phyloP scores from a whole-genome alignment of 2,113 vertebrate genomes.

The Narcine bancroftii region DNA sequence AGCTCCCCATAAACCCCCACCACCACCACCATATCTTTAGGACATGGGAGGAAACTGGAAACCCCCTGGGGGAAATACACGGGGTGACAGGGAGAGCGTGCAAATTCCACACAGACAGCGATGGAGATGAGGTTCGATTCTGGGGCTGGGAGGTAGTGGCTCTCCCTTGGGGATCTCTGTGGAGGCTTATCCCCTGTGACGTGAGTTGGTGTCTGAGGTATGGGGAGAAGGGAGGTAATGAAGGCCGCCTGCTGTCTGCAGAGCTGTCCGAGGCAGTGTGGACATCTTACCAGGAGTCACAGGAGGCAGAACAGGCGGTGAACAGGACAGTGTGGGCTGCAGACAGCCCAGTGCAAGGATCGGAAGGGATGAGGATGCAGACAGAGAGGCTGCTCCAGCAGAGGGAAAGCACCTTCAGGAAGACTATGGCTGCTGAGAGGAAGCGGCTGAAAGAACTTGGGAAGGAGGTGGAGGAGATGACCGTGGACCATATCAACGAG shows the following conservation, averaged over 20 bases:
- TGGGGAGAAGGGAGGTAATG: no score
- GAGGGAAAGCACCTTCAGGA: slow-evolving; percentile 46
- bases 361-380: slow-evolving; percentile 38
- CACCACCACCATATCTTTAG: no score
- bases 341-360: slow-evolving; percentile 49
- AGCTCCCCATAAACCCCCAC: no score
- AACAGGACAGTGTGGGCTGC: slow-evolving; percentile 48
- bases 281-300: slow-evolving; percentile 52
- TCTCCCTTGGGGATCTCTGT: no score
- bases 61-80: no score
- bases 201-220: no score
- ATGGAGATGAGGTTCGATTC: no score
- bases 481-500: slow-evolving; percentile 42
- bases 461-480: slow-evolving; percentile 50
- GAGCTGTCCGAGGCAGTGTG: slow-evolving; percentile 62
- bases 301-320: slow-evolving; percentile 49
- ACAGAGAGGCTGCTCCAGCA: slow-evolving; percentile 49
- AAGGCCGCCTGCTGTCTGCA: slow-evolving; percentile 46
- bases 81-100: no score
- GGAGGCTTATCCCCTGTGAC: no score
- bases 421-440: slow-evolving; percentile 47
- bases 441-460: slow-evolving; percentile 58
- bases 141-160: no score
- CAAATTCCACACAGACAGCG: no score
- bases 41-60: no score